Conservation (phyloP, 2,888 invertebrate species). For the Aleiodes leptofemur region DNA sequence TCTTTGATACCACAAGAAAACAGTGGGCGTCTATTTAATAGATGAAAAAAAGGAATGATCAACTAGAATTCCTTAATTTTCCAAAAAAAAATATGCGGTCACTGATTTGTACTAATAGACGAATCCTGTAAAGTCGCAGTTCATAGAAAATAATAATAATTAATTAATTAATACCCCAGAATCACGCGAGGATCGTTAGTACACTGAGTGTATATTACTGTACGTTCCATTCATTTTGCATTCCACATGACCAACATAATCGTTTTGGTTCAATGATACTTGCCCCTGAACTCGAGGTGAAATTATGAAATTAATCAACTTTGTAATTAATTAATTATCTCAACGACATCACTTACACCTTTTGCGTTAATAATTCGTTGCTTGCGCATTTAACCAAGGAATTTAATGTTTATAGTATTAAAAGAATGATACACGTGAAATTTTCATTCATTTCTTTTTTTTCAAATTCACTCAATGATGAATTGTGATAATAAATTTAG, state of each 20-base stretch:
- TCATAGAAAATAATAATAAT: constrained; percentile 46
- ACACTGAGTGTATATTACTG: not conserved
- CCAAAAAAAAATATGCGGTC: not conserved
- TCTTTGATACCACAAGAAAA: constrained; percentile 53
- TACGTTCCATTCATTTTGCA: constrained; percentile 45
- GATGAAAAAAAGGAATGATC: not conserved
- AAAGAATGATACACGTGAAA: constrained; percentile 28
- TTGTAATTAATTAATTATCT: constrained; percentile 30
- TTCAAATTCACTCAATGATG: constrained; percentile 26
- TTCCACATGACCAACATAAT: constrained; percentile 24
- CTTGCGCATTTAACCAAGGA: not conserved
- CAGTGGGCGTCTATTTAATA: constrained; percentile 34
- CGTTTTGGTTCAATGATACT: constrained; percentile 31
- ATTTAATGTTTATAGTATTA: constrained; percentile 27
- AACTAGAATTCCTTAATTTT: not conserved
- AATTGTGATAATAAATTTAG: constrained; percentile 39
- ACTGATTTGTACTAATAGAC: constrained; percentile 30
- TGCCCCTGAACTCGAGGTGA: constrained; percentile 19
- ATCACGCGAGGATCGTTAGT: constrained; percentile 55
- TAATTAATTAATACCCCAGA: constrained; percentile 58
- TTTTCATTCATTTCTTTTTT: too few relatives aligned
- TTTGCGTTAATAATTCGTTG: constrained; percentile 19
- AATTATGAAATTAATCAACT: constrained; percentile 27
- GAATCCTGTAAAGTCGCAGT: constrained; percentile 27
- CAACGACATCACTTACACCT: constrained; percentile 20